phyloP scores from a whole-genome alignment of 1,140 invertebrate genomes.

The Pseudomyrmex dendroicus region DNA sequence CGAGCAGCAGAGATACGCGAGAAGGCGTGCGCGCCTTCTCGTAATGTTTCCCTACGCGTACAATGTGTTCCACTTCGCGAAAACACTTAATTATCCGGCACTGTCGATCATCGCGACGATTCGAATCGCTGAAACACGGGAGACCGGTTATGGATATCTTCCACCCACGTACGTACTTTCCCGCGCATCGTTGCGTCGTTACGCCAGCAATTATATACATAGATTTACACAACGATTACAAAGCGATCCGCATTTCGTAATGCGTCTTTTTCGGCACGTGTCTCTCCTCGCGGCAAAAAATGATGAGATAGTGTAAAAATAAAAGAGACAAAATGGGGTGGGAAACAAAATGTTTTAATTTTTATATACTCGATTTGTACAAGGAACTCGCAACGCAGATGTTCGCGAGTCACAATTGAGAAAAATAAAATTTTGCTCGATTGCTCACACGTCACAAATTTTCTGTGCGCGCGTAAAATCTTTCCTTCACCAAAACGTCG shows the following conservation, averaged over 20 bases:
- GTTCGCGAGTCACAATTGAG: too few species aligned
- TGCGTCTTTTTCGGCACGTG: conserved; percentile 8
- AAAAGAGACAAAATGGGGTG: too few species aligned
- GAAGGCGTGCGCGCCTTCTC: conserved; percentile 15
- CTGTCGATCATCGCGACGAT: conserved; percentile 60
- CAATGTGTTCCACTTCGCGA: conserved; percentile 44
- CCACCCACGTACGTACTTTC: conserved; percentile 43
- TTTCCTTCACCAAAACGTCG: too few species aligned
- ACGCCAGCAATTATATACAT: conserved; percentile 76
- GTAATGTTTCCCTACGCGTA: conserved; percentile 27
- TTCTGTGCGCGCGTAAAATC: too few species aligned
- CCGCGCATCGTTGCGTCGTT: conserved; percentile 31
- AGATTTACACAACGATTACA: conserved; percentile 39
- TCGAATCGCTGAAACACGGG: conserved; percentile 60
- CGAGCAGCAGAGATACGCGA: conserved; percentile 31
- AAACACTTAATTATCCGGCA: conserved; percentile 56
- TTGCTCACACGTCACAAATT: too few species aligned
- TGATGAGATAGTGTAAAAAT: too few species aligned
- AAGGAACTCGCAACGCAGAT: too few species aligned
- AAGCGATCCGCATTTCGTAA: conserved; percentile 68
- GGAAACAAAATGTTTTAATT: too few species aligned
- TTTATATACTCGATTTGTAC: too few species aligned
- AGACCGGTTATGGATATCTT: conserved; percentile 51
- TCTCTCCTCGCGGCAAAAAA: too few species aligned
- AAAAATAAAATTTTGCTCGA: too few species aligned